These are phyloP conservation scores for Sparidentex hasta DNA, from an alignment of 2,797 vertebrate genomes.

Conservation along the genomic window DNA sequence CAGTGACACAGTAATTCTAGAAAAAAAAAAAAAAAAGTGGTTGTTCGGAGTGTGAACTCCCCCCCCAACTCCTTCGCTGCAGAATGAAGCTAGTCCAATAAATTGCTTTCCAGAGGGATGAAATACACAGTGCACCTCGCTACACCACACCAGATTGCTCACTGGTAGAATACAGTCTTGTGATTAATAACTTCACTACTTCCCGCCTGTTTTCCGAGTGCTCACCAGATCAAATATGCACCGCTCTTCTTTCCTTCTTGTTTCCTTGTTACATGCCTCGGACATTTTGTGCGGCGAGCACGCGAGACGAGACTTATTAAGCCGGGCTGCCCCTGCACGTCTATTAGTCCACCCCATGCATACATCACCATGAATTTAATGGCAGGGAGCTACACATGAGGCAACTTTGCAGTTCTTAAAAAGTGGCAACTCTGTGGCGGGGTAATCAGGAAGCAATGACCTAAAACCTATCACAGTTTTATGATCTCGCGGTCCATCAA, in stretches of 20 bases:
- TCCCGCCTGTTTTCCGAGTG: slow-evolving; percentile 52
- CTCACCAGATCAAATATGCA: slow-evolving; percentile 69
- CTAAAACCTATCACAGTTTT: slow-evolving; percentile 41
- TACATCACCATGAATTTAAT: slow-evolving; percentile 76
- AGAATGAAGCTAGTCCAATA: slow-evolving; percentile 59
- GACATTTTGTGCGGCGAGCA: slow-evolving; percentile 59
- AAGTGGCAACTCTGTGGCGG: slow-evolving; percentile 22
- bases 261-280: slow-evolving; percentile 38
- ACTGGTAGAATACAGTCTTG: slow-evolving; percentile 50
- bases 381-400: slow-evolving; percentile 47
- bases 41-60: slow-evolving; percentile 11
- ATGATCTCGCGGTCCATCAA: slow-evolving; percentile 37
- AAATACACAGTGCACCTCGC: slow-evolving; percentile 53
- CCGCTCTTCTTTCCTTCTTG: slow-evolving; percentile 1
- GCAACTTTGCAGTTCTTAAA: slow-evolving; percentile 40
- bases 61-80: slow-evolving; percentile 18
- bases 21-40: slow-evolving; percentile 48
- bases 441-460: slow-evolving; percentile 56
- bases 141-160: slow-evolving; percentile 63
- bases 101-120: slow-evolving; percentile 67
- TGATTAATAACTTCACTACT: slow-evolving; percentile 77
- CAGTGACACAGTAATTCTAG: slow-evolving; percentile 40
- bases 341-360: slow-evolving; percentile 56
- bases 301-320: slow-evolving; percentile 45
- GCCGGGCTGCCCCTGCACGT: slow-evolving; percentile 24